Conservation (phyloP, 2,113 vertebrate genomes). For the Kryptolebias marmoratus region DNA sequence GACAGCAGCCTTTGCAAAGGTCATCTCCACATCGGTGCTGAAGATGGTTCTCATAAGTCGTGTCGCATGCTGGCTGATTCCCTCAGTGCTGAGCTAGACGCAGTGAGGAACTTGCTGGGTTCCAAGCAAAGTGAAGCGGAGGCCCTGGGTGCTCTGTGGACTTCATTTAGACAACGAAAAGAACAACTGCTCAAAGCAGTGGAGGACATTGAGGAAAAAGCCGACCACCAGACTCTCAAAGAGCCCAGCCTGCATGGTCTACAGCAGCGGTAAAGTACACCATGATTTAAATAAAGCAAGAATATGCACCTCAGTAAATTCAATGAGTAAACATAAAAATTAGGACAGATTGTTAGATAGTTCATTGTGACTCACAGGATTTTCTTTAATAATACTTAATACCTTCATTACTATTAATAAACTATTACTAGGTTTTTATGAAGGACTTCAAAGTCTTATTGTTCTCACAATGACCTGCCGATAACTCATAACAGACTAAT, state of each 20-base stretch:
- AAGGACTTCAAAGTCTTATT: no score
- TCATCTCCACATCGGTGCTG: conserved; percentile 85
- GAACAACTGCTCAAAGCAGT: conserved; percentile 89
- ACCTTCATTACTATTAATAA: no score
- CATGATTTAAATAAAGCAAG: not conserved
- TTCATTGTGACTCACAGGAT: no score
- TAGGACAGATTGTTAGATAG: no score
- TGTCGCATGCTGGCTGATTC: conserved; percentile 86
- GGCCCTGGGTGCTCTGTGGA: conserved; percentile 84
- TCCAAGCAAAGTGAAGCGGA: conserved; percentile 94
- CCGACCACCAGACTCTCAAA: conserved; percentile 85
- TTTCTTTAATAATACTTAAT: no score
- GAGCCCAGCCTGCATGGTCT: conserved; percentile 86
- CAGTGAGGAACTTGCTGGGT: conserved; percentile 89
- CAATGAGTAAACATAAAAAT: no score
- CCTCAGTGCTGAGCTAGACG: conserved; percentile 85
- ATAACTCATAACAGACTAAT: no score
- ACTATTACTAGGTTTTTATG: no score
- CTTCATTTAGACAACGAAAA: conserved; percentile 86
- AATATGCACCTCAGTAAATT: no score
- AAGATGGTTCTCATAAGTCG: conserved; percentile 83
- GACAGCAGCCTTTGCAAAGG: conserved; percentile 89
- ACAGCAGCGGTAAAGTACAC: conserved; percentile 87
- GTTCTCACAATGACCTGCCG: no score
- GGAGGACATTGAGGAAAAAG: conserved; percentile 92